phyloP scores from a whole-genome alignment of 2,113 vertebrate species.

The Neolamprologus ventralis region DNA sequence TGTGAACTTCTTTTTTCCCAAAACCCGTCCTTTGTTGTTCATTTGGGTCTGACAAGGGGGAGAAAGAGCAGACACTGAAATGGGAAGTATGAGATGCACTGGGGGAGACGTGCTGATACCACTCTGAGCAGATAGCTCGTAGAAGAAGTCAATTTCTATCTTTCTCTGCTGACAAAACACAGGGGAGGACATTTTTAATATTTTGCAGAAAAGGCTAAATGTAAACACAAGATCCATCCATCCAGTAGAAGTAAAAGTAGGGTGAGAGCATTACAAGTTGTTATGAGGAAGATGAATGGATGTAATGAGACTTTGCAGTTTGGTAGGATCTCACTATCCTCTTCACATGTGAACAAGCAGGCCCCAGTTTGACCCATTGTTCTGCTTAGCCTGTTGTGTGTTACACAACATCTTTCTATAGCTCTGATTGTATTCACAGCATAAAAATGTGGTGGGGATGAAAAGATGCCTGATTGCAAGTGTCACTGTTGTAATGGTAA shows the following conservation, averaged over 20 bases:
- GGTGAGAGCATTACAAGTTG: not conserved
- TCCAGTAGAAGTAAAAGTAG: rapidly evolving
- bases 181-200: not conserved
- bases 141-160: not conserved
- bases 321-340: rapidly evolving
- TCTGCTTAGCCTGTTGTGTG: not conserved
- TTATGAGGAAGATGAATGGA: not conserved
- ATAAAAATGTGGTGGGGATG: not conserved
- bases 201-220: not conserved
- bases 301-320: not conserved
- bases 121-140: rapidly evolving
- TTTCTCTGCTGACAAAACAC: not conserved
- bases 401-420: not conserved
- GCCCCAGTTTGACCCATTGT: not conserved
- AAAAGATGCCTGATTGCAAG: not conserved
- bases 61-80: not conserved
- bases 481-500: not conserved
- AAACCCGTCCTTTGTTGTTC: not conserved
- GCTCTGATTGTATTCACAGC: not conserved
- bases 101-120: not conserved
- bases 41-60: not conserved
- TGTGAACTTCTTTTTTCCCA: rapidly evolving
- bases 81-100: rapidly evolving
- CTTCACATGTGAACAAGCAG: not conserved
- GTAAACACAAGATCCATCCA: not conserved